These are phyloP conservation scores for Napeogenes sylphis DNA, from an alignment of 2,888 invertebrate species.

Conservation along the genomic window DNA sequence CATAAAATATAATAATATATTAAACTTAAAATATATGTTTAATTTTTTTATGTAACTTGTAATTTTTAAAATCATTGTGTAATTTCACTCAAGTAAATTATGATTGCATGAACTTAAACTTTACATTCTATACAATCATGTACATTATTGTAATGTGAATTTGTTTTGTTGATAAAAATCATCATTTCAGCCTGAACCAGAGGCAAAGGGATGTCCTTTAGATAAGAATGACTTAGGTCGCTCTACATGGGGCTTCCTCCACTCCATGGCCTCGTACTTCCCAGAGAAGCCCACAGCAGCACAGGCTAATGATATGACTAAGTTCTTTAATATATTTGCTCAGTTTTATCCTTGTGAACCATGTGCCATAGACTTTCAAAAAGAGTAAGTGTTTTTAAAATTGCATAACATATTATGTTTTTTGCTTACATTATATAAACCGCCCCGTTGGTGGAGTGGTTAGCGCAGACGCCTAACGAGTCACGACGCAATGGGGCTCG, in stretches of 20 bases:
- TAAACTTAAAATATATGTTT: too few relatives aligned
- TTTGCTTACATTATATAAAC: background rate
- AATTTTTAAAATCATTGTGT: too few relatives aligned
- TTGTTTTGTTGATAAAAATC: background rate
- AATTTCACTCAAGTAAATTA: too few relatives aligned
- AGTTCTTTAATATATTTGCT: conserved; percentile 89
- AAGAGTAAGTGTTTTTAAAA: conserved; percentile 80
- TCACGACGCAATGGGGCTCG: too few relatives aligned
- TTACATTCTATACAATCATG: too few relatives aligned
- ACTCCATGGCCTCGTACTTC: conserved; percentile 97
- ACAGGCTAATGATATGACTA: conserved; percentile 86
- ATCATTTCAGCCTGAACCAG: conserved; percentile 39
- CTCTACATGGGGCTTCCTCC: conserved; percentile 94
- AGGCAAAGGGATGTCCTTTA: conserved; percentile 81
- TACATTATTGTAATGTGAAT: background rate
- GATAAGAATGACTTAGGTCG: conserved; percentile 87
- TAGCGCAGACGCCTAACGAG: too few relatives aligned
- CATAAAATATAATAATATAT: background rate
- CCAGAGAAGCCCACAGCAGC: conserved; percentile 86
- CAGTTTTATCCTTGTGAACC: conserved; percentile 95
- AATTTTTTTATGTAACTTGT: too few relatives aligned
- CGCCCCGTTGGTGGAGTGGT: too few relatives aligned
- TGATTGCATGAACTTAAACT: too few relatives aligned
- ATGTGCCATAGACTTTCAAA: conserved; percentile 91
- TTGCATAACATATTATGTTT: background rate